These are phyloP conservation scores for Pedionomus torquatus DNA, from an alignment of 2,113 vertebrate species.

Conservation along the genomic window DNA sequence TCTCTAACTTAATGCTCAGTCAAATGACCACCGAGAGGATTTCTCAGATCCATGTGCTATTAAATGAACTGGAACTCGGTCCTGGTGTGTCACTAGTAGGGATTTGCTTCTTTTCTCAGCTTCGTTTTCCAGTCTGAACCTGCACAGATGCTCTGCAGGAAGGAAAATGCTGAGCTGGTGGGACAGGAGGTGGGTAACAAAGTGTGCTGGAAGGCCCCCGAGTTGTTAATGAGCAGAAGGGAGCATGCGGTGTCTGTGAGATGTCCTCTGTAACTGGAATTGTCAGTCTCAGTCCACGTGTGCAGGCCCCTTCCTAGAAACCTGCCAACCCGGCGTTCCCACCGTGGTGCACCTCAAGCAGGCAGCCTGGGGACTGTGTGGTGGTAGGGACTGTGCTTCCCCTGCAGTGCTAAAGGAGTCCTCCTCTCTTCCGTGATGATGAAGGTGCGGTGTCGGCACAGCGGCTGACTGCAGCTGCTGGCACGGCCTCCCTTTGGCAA, in stretches of 20 bases:
- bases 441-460: neutral
- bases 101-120: neutral
- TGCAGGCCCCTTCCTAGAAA: neutral
- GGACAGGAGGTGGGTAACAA: neutral
- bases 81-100: neutral
- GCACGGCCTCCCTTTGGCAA: rapidly evolving
- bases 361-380: neutral
- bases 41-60: neutral
- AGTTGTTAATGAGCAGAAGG: neutral
- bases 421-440: neutral
- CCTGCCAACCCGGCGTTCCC: rapidly evolving
- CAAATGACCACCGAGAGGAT: neutral
- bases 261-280: rapidly evolving
- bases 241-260: rapidly evolving
- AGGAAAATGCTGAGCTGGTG: neutral
- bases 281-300: rapidly evolving
- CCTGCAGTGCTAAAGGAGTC: neutral
- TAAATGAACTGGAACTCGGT: neutral
- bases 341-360: neutral
- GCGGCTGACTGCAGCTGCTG: neutral
- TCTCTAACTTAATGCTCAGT: neutral
- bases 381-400: neutral
- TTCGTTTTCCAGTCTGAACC: neutral
- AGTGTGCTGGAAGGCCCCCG: neutral
- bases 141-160: neutral